Evolutionary conservation across 2,888 invertebrate species (phyloP).

Genomic region (Allophyes oxyacanthae): DNA sequence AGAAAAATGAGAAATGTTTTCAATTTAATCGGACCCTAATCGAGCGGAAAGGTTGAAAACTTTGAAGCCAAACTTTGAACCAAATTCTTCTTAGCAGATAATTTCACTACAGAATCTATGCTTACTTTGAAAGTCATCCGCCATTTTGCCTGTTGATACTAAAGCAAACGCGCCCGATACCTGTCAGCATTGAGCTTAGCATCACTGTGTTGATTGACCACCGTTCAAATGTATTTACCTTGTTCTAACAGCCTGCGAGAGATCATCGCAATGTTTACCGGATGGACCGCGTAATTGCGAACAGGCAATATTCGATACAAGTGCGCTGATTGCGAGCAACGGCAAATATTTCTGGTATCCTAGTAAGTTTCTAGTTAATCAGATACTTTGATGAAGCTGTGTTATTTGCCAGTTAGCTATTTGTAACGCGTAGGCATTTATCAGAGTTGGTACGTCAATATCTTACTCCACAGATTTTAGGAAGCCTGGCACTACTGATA

Average conservation of each 20-base stretch:
- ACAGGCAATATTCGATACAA: constrained; percentile 19
- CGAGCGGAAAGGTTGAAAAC: too few species aligned
- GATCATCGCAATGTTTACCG: constrained; percentile 51
- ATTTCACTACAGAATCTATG: too few species aligned
- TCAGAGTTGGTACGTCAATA: too few species aligned
- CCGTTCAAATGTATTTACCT: constrained; percentile 41
- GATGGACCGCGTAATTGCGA: constrained; percentile 23
- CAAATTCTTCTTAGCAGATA: too few species aligned
- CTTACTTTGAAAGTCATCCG: neutral
- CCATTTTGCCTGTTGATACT: neutral
- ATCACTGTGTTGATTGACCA: constrained; percentile 37
- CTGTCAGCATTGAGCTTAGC: constrained; percentile 16
- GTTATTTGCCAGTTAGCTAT: too few species aligned
- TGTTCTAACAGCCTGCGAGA: constrained; percentile 25
- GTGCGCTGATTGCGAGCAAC: constrained; percentile 25
- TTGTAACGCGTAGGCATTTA: too few species aligned
- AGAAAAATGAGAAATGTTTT: too few species aligned
- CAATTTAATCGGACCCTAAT: too few species aligned
- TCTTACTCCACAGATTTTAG: too few species aligned
- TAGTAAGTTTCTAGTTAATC: neutral
- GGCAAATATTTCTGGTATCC: constrained; percentile 7
- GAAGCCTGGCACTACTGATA: too few species aligned
- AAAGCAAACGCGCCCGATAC: constrained; percentile 9
- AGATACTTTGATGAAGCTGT: constrained; percentile 1
- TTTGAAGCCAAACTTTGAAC: too few species aligned